Base-by-base conservation (phyloP, 1,140 invertebrate genomes). In the Radopholus similis region DNA sequence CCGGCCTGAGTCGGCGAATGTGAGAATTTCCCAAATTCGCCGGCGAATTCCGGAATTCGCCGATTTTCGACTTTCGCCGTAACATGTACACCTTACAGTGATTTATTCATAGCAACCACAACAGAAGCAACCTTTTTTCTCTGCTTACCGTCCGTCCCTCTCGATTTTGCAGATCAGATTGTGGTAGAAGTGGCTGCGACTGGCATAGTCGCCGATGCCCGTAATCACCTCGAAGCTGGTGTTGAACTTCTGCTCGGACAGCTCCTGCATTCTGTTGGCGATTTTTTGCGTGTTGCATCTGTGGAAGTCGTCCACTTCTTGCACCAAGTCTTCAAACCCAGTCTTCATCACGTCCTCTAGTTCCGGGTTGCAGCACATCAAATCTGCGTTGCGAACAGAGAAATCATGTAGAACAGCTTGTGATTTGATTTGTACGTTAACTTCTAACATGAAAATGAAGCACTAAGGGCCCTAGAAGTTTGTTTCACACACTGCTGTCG, bases 171-270 rank as follows among this genome's bases (percentile, higher is more conserved):
- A 74, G 54, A 74, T 77, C 38, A 44, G 63, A 44, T 73, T 72
- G 13, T 38, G 23, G 37, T 60, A 75, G 59, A 75, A 74, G 49
- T 75, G 72, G 35, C 63, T 68, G 53, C 63, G 58, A 54, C 71
- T 71, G 3, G 73, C 73, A 54, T 54, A 74, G 62, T 74, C 73
- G 3, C 75, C 59, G 23, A 75, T 59, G 26, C 68, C 73, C 13
- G 55, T 38, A 5, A 74, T 30, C 34, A 75, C 71, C 65, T 75
- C 73, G 55, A 75, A 75, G 9, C 30, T 78, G n/a, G 70, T 77
- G 54, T 78, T 78, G 53, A 78, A 75, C 30, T 32, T 18, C 21
- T 32, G 13, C 60, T 74, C 69, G 15, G 74, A 26, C 4, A 30
- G 6, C 34, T 49, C 70, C 55, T 72, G 70, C 44, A 72, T 23